Base-by-base conservation (phyloP, 1,140 invertebrate genomes). In the Harpegnathos saltator region DNA sequence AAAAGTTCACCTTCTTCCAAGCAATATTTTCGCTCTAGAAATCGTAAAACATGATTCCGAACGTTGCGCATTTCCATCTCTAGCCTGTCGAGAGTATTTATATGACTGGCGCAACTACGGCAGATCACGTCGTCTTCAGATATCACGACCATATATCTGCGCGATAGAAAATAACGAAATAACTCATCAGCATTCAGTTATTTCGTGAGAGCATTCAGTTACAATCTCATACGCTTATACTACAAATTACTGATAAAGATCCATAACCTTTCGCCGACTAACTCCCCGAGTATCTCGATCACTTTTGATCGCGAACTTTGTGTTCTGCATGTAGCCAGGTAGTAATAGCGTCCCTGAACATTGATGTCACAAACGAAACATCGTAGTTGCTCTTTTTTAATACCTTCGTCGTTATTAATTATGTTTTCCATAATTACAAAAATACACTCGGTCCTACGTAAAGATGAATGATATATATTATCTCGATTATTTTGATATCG, bases 121-220 rank as follows among this genome's bases (percentile, higher is more conserved):
- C 94, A 94, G 82, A 94, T 94, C 3, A 94, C 86, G 85, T 94
- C 94, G 77, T 94, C 92, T 81, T 94, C 93, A 1, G 93, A 92
- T 82, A 94, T 92, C 1, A 94, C 91, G 61, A 94, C 90, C 90
- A 94, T 92, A 24, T 94, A 94, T 74, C 93, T 94, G 54, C 59
- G 90, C 82, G 14, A 33, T 5, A 59, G 29, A 72, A 85, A 73
- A 85, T 69, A 14, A 72, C 26, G 24, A 78, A 33, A 52, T 44
- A 71, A 52, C 63, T 38, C 50, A 33, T 50, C 19, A 52, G 33
- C n/a, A 17, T 52, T 48, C 33, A 15, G 9, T 22, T 14, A 69
- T 22, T 7, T 38, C n/a, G 26, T 14, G n/a, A 15, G 77, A 5
- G 69, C 7, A 44, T 44, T 44, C 9, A 44, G 7, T 0, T 0